Conservation (phyloP, 2,797 vertebrate genomes). For the Chrosomus eos region DNA sequence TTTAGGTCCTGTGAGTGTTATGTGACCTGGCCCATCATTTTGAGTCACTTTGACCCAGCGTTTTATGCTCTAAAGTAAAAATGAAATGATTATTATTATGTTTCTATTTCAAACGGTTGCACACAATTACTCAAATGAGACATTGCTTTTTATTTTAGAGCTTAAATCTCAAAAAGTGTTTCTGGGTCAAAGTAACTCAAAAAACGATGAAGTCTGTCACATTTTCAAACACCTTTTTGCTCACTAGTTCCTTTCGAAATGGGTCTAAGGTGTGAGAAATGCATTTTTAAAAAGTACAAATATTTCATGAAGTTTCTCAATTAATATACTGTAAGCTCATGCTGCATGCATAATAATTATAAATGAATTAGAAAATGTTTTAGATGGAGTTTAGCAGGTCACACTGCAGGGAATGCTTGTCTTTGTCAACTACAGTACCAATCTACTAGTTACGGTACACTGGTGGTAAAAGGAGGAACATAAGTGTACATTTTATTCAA, state of each 20-base stretch:
- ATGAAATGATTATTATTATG: neutral
- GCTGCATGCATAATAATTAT: neutral
- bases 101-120: neutral
- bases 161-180: constrained; percentile 7
- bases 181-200: constrained; percentile 20
- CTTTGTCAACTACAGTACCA: neutral
- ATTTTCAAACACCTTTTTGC: neutral
- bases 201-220: neutral
- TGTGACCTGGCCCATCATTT: neutral
- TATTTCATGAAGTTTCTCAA: neutral
- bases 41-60: neutral
- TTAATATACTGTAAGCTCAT: neutral
- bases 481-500: no score
- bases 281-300: neutral
- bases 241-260: neutral
- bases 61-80: neutral
- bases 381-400: no score
- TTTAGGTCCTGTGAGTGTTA: neutral
- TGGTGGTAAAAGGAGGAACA: neutral
- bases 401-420: neutral
- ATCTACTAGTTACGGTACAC: neutral
- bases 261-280: neutral
- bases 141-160: neutral
- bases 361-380: neutral
- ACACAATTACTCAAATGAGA: neutral